Base-by-base conservation (phyloP, 2,888 invertebrate genomes). In the Ormia ochracea region DNA sequence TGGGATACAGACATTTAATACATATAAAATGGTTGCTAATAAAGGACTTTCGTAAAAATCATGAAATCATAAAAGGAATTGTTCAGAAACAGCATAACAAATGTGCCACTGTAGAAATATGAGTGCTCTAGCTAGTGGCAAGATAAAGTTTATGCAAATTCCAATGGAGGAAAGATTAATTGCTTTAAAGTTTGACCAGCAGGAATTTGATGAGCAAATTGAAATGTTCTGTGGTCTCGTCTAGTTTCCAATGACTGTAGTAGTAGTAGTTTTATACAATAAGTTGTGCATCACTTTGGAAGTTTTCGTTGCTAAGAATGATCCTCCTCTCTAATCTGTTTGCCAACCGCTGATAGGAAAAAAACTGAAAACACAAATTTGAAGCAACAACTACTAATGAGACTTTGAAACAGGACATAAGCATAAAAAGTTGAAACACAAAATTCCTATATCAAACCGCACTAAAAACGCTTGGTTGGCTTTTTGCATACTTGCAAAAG, bases 351-450 rank as follows among this genome's bases (percentile, higher is more conserved):
- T 43, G n/a, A 23, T 14, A 45, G 21, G n/a, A 17, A 5, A 58
- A 36, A 43, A 33, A 36, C n/a, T 28, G 14, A 5, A 17, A 58
- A 76, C 26, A 26, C 4, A 38, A 61, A 41, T n/a, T n/a, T n/a
- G n/a, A 61, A 54, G 36, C 43, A 45, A n/a, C 21, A 78, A 61
- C 21, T 61, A 36, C 52, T 68, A 78, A 73, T 61, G 31, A 73
- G 72, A 73, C 73, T 73, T 78, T 78, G 73, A 73, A 61, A 78
- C 61, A 73, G 73, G 78, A 73, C 73, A 78, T 43, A 63, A 17
- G 61, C 36, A 78, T 23, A 26, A 3, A 68, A 48, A 52, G 12
- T 36, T 43, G 6, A 63, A 65, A 52, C n/a, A n/a, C n/a, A n/a
- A 63, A 23, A 45, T 65, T 65, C 33, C 65, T 28, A 70, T 65